Evolutionary conservation across 2,888 invertebrate species (phyloP).

Genomic region (Hypolimnas misippus): DNA sequence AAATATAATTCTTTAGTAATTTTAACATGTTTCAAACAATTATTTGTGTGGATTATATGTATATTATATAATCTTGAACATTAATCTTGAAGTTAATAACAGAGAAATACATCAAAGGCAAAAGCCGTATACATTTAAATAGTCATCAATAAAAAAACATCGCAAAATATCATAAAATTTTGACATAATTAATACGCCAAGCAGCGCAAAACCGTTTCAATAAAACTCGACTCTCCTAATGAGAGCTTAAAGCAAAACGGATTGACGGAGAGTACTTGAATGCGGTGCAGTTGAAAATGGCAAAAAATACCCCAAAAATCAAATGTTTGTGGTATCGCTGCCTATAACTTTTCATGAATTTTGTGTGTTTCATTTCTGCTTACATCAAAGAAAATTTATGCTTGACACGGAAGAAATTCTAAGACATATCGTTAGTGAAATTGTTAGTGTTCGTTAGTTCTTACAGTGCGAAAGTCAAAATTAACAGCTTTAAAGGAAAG

Average conservation of each 20-base stretch:
- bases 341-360: neutral
- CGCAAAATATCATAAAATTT: neutral
- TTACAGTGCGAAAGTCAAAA: no score
- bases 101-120: no score
- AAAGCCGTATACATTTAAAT: neutral
- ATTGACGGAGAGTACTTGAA: conserved; percentile 7
- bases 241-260: conserved; percentile 10
- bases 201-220: conserved; percentile 1
- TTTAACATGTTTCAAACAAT: no score
- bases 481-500: no score
- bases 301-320: neutral
- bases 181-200: conserved; percentile 6
- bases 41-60: no score
- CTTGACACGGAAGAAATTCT: no score
- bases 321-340: neutral
- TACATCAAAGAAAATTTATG: no score
- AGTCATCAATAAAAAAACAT: neutral
- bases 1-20: no score
- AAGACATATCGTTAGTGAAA: no score
- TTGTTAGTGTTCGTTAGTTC: no score
- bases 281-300: conserved; percentile 6
- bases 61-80: no score
- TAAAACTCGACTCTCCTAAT: conserved; percentile 11
- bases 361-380: neutral
- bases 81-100: no score